phyloP scores from a whole-genome alignment of 30 jellyfish, hydroid and myxozoan genomes.

The Mastigias papua region DNA sequence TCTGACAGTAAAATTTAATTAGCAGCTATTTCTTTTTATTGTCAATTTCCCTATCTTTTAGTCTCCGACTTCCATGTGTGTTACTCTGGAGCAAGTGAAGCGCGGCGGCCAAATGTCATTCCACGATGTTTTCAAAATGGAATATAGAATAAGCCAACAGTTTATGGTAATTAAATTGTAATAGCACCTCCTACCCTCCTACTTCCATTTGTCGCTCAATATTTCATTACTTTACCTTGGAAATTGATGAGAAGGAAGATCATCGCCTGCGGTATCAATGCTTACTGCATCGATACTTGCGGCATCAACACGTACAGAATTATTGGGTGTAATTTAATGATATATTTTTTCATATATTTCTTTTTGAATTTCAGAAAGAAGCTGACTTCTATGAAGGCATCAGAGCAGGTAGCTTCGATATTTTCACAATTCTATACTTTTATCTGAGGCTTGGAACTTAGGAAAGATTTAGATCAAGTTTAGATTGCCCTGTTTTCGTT shows the following conservation, averaged over 20 bases:
- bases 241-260: background rate
- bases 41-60: background rate
- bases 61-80: slow-evolving; percentile 94
- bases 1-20: too few species aligned
- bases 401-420: slow-evolving; percentile 2
- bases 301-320: too few species aligned
- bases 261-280: too few species aligned
- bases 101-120: slow-evolving; percentile 71
- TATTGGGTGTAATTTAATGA: background rate
- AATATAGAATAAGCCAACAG: slow-evolving; percentile 83
- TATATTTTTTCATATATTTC: background rate
- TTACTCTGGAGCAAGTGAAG: slow-evolving; percentile 75
- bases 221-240: background rate
- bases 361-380: slow-evolving; percentile 3
- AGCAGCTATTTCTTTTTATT: background rate
- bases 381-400: slow-evolving; percentile 39
- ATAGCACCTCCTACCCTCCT: too few species aligned
- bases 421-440: background rate
- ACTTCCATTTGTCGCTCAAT: background rate
- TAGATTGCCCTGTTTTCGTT: too few species aligned
- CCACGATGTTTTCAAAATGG: slow-evolving; percentile 81
- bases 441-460: background rate
- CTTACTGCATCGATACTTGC: too few species aligned
- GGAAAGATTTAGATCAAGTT: too few species aligned
- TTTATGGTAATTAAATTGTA: slow-evolving; percentile 74